Percentiles rank a stretch among this genome's conserved stretches.
These are phyloP conservation scores for Notolabrus celidotus DNA, from an alignment of 2,797 vertebrate species.

Conservation along the genomic window DNA sequence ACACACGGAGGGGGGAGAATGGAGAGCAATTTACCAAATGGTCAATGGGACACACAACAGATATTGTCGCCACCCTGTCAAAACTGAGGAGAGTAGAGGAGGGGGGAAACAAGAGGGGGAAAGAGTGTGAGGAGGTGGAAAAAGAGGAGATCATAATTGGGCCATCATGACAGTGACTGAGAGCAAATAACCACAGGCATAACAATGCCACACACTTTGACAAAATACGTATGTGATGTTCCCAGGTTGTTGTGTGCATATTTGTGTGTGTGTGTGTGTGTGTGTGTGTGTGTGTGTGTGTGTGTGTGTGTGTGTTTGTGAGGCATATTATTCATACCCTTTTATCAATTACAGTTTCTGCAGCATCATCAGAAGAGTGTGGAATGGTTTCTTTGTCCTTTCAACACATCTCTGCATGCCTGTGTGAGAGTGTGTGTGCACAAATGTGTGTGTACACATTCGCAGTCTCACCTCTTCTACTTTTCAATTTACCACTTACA, in stretches of 20 bases:
- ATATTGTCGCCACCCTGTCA: constrained; percentile 47
- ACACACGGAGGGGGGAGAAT: constrained; percentile 15
- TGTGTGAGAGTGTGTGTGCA: neutral
- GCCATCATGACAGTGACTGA: constrained; percentile 52
- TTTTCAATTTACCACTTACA: constrained; percentile 16
- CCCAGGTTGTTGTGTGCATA: neutral
- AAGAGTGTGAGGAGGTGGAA: constrained; percentile 6
- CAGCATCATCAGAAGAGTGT: constrained; percentile 62
- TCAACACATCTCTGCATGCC: neutral
- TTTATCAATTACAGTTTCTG: constrained; percentile 68
- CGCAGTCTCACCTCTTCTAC: constrained; percentile 2
- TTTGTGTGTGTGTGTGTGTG: no score
- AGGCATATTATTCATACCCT: constrained; percentile 36
- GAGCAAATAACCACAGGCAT: constrained; percentile 60
- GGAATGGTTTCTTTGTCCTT: constrained; percentile 65
- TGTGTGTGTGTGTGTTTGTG: constrained; percentile 6
- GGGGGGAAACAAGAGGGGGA: constrained; percentile 2
- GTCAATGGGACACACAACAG: constrained; percentile 50
- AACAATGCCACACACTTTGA: constrained; percentile 50
- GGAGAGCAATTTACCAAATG: constrained; percentile 58
- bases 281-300: no score
- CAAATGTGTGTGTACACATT: neutral
- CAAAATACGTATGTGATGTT: constrained; percentile 1
- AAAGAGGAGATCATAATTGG: constrained; percentile 47
- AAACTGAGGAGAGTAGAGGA: constrained; percentile 25